Conservation (phyloP, 2,888 invertebrate genomes). For the Eurytoma adleriae region DNA sequence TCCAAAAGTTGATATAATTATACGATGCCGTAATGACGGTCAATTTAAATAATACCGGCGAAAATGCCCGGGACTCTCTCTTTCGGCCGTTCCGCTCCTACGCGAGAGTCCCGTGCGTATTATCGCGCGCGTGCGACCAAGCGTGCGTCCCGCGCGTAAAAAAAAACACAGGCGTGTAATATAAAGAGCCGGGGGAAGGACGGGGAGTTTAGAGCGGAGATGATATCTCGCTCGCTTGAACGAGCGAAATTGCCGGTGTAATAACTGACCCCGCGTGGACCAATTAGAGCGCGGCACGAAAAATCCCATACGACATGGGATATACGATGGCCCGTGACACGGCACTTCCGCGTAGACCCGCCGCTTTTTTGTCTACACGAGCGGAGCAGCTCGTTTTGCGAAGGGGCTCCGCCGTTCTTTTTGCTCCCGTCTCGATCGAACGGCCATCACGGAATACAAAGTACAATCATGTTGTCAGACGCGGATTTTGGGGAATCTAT, state of each 20-base stretch:
- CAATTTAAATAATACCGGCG: conserved; percentile 63
- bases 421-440: neutral
- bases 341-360: conserved; percentile 57
- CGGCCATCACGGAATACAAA: neutral
- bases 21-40: conserved; percentile 61
- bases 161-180: neutral
- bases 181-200: conserved; percentile 12
- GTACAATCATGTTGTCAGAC: conserved; percentile 28
- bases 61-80: conserved; percentile 18
- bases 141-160: conserved; percentile 6
- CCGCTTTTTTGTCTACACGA: conserved; percentile 6
- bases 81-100: conserved; percentile 1
- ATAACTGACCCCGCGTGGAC: conserved; percentile 57
- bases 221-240: conserved; percentile 54
- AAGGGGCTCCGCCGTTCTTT: neutral
- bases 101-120: neutral
- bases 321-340: conserved; percentile 58
- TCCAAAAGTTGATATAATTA: conserved; percentile 64
- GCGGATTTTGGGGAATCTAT: conserved; percentile 39
- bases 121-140: neutral
- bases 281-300: conserved; percentile 63
- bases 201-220: conserved; percentile 38
- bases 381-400: neutral
- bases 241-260: conserved; percentile 63
- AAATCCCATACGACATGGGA: conserved; percentile 29